Conservation (phyloP, 30 jellyfish, hydroid and myxozoan species). For the Aurelia aurita region DNA sequence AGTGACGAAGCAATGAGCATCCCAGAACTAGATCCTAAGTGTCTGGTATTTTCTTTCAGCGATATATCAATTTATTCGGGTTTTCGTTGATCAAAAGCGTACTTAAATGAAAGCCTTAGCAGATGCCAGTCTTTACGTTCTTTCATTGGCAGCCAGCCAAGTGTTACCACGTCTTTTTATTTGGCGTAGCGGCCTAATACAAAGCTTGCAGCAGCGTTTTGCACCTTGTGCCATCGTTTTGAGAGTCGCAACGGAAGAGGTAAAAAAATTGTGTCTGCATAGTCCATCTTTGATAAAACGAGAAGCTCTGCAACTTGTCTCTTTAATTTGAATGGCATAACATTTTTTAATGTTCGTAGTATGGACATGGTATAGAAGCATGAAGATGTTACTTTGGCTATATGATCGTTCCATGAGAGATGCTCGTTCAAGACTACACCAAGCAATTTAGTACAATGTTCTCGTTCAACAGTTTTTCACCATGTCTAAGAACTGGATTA, state of each 20-base stretch:
- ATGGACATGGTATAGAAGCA: slow-evolving; percentile 53
- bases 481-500: slow-evolving; percentile 28
- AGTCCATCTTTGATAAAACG: no score
- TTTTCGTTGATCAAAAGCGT: neutral
- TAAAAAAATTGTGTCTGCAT: no score
- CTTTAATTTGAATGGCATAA: slow-evolving; percentile 22
- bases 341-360: slow-evolving; percentile 34
- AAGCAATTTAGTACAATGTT: slow-evolving; percentile 37
- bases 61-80: slow-evolving; percentile 16
- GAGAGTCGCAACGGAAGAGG: no score
- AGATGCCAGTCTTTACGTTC: slow-evolving; percentile 15
- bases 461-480: slow-evolving; percentile 26
- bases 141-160: no score
- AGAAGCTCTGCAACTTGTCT: no score
- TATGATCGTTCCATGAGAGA: slow-evolving; percentile 55
- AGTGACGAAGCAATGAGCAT: slow-evolving; percentile 1
- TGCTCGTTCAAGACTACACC: slow-evolving; percentile 44
- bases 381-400: slow-evolving; percentile 48
- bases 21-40: slow-evolving; percentile 31
- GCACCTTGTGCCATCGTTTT: no score
- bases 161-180: no score
- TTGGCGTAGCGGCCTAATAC: no score
- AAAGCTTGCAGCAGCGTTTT: no score
- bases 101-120: slow-evolving; percentile 18
- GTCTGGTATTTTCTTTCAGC: slow-evolving; percentile 9